Evolutionary conservation across 2,113 vertebrate species (phyloP).

Genomic region (Salvelinus fontinalis): DNA sequence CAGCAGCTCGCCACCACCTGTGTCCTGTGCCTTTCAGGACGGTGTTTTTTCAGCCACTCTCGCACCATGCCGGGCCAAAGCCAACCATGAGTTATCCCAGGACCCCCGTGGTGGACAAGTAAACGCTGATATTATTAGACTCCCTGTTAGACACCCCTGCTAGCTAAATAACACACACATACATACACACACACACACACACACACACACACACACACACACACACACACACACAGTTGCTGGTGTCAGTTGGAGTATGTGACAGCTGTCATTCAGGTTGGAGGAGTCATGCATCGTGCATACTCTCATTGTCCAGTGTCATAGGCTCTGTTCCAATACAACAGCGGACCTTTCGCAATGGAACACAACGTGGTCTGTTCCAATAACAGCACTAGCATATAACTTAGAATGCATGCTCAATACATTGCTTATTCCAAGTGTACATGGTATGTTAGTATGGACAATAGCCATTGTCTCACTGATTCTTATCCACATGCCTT

Average conservation of each 20-base stretch:
- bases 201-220: slow-evolving; percentile 3
- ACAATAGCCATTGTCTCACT: too few relatives aligned
- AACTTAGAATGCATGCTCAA: too few relatives aligned
- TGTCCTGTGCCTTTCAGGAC: neutral
- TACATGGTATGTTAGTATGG: too few relatives aligned
- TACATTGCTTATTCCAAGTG: too few relatives aligned
- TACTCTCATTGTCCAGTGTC: too few relatives aligned
- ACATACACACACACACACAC: neutral
- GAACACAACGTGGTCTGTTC: too few relatives aligned
- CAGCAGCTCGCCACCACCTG: neutral
- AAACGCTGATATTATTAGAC: slow-evolving; percentile 41
- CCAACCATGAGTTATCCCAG: slow-evolving; percentile 23
- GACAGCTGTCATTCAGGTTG: too few relatives aligned
- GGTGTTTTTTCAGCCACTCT: slow-evolving; percentile 37
- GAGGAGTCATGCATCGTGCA: too few relatives aligned
- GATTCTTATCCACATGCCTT: too few relatives aligned
- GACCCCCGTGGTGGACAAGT: slow-evolving; percentile 14
- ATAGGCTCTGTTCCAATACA: too few relatives aligned
- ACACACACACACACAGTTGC: slow-evolving; percentile 1
- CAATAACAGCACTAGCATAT: too few relatives aligned
- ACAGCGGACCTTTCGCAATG: too few relatives aligned
- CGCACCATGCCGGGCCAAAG: slow-evolving; percentile 15
- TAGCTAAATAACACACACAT: slow-evolving; percentile 18
- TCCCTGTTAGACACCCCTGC: neutral
- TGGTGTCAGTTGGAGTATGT: slow-evolving; percentile 4